Base-by-base conservation (phyloP, 2,113 vertebrate species). In the Protomyctophum bolini region DNA sequence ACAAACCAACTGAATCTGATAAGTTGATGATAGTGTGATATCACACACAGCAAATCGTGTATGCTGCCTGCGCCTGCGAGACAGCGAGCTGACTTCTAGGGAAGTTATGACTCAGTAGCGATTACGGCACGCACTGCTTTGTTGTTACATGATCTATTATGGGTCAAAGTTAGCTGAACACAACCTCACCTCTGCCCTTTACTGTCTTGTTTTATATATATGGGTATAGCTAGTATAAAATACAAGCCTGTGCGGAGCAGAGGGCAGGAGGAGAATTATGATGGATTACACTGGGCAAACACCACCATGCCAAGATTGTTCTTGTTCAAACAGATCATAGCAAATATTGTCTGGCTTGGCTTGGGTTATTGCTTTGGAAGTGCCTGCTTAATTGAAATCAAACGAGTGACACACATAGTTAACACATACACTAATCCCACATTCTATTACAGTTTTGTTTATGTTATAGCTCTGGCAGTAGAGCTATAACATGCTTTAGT, bases 261-360 rank as follows among this genome's bases (percentile, higher is more conserved):
- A 73, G 64, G 60, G 63, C 54, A 45, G 15, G 12, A 7, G 12
- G 0, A n/a, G 29, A 74, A 84, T 90, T 76, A 81, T 62, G 51
- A 28, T 73, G 63, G 82, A 88, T 89, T 85, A 83, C 79, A 72
- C 14, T 84, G 78, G 76, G 80, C 86, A 90, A 88, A 89, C 89
- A 88, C 33, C 74, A 68, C 74, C 3, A 79, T 88, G 85, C 79
- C 83, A 83, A 85, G 87, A 91, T 91, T 91, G 79, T 73, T 79
- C 85, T 76, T 92, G 88, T 88, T 87, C 85, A 91, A 92, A 91
- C 85, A 90, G 66, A 81, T 83, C 82, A 81, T 63, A 63, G 75
- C 72, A 90, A 83, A 86, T 73, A 79, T 62, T 73, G 58, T 72
- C 70, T 67, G 58, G 59, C 29, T 55, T 52, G 21, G 21, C 73